These are phyloP conservation scores for Drosophila tsacasi DNA, from an alignment of 1,140 invertebrate genomes.

Conservation along the genomic window DNA sequence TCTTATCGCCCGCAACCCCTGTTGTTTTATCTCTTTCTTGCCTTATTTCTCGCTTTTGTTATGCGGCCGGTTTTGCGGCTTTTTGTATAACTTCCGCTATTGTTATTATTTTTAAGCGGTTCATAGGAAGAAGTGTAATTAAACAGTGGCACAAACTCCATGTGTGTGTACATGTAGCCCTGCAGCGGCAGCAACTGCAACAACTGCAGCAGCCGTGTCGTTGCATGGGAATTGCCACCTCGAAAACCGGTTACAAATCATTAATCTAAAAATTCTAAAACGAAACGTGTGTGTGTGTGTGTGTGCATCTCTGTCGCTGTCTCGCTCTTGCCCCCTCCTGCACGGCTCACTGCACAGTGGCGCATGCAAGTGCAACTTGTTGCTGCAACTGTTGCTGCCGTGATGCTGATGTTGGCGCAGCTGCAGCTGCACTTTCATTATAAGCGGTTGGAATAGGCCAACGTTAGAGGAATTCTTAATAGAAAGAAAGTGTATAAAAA, in stretches of 20 bases:
- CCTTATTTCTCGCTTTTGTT: slow-evolving; percentile 27
- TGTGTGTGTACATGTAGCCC: slow-evolving; percentile 10
- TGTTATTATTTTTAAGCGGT: slow-evolving; percentile 59
- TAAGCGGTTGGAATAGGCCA: slow-evolving; percentile 17
- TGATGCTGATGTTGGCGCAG: slow-evolving; percentile 32
- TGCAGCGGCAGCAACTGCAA: slow-evolving; percentile 32
- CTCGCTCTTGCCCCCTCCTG: slow-evolving; percentile 7
- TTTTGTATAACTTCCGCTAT: slow-evolving; percentile 81
- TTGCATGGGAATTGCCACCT: slow-evolving; percentile 69
- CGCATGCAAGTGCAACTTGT: slow-evolving; percentile 75
- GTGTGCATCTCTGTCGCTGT: slow-evolving; percentile 27
- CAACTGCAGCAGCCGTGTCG: slow-evolving; percentile 34
- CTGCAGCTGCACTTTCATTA: slow-evolving; percentile 67
- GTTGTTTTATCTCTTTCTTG: slow-evolving; percentile 11
- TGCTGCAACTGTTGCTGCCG: slow-evolving; percentile 68
- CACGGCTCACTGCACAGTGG: slow-evolving; percentile 54
- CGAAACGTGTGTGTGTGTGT: slow-evolving; percentile 25
- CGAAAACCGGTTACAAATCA: slow-evolving; percentile 77
- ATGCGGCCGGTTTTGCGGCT: slow-evolving; percentile 70
- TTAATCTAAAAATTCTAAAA: slow-evolving; percentile 79
- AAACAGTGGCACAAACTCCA: slow-evolving; percentile 54
- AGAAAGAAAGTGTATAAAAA: slow-evolving; percentile 25
- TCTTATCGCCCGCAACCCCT: slow-evolving; percentile 38
- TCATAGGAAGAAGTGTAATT: slow-evolving; percentile 66
- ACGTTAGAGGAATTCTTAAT: slow-evolving; percentile 4